A percentile compares a stretch with the other conserved stretches of the same genome.
Evolutionary conservation across 2,797 vertebrate species (phyloP).

Genomic region (Trichosurus vulpecula): DNA sequence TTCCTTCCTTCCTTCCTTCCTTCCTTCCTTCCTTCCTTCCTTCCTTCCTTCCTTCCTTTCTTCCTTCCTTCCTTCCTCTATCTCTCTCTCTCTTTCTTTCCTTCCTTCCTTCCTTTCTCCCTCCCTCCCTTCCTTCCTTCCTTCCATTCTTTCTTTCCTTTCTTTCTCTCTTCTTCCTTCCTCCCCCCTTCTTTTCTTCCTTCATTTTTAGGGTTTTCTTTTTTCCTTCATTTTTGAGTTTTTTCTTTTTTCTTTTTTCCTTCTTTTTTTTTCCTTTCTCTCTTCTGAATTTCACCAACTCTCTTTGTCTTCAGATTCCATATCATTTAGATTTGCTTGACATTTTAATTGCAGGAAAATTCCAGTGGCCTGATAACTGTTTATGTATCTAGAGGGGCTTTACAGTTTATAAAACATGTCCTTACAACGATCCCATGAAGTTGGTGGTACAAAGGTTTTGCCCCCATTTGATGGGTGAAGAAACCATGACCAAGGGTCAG

Average conservation of each 20-base stretch:
- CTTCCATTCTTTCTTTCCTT: too few species aligned
- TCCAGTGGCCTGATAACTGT: background rate
- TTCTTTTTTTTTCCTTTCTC: too few species aligned
- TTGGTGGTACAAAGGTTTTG: background rate
- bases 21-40: fast-evolving
- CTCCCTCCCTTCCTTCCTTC: background rate
- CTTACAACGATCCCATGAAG: background rate
- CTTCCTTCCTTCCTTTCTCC: background rate
- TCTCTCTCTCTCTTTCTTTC: background rate
- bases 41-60: background rate
- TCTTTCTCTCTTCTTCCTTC: too few species aligned
- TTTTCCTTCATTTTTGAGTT: background rate
- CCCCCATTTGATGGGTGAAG: background rate
- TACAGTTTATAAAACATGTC: background rate
- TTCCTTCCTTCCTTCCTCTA: background rate
- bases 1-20: background rate
- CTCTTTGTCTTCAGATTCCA: background rate
- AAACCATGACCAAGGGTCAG: background rate
- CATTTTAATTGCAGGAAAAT: background rate
- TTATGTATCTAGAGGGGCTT: background rate
- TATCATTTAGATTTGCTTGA: background rate
- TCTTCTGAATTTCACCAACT: background rate
- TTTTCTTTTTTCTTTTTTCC: background rate
- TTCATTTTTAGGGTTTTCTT: too few species aligned
- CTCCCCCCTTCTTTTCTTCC: fast-evolving